Evolutionary conservation across 2,797 vertebrate genomes (phyloP), one percentile per base, ranked within the genome.

Genomic region (Pterois miles): DNA sequence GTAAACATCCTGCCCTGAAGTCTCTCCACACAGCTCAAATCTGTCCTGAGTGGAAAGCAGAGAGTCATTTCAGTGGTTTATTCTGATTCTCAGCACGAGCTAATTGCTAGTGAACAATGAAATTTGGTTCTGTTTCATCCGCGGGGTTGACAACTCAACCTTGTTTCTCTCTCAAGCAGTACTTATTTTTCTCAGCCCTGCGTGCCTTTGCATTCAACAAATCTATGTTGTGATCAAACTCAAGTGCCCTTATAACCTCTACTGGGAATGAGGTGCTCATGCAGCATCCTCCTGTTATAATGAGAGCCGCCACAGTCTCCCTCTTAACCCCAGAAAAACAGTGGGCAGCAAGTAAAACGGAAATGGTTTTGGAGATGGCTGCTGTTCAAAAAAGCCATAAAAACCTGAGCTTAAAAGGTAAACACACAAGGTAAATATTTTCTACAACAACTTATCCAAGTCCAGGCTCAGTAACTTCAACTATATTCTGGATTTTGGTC

Each of bases 161-260:
- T 34, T 38, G n/a, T 25, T 74, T 67, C 25, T 3, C 25, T 3
- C 23, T 43, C 40, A 48, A 63, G 14, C 11, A 25, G 38, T 16
- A 25, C n/a, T 62, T 4, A 22, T 43, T 46, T 48, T n/a, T 53
- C 63, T 31, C 2, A 0, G 50, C 7, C 20, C 12, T 10, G 1
- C 4, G 7, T 50, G 64, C 22, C 8, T 71, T 71, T 58, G 50
- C 52, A 14, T 36, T 67, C 25, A 36, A 38, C 38, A 70, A 69
- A 43, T 56, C 40, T 9, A 14, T 76, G 46, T 54, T 23, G 38
- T 2, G 65, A 66, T 50, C 50, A 66, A 58, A 75, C n/a, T 71
- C 8, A 60, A 57, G 56, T 23, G 20, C 25, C 20, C 43, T 77
- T 31, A 34, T 10, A 63, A 23, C 27, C 20, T 58, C 57, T 18